These are phyloP conservation scores for Caenorhabditis sp. DNA, from an alignment of 2,888 invertebrate species.

Conservation along the genomic window DNA sequence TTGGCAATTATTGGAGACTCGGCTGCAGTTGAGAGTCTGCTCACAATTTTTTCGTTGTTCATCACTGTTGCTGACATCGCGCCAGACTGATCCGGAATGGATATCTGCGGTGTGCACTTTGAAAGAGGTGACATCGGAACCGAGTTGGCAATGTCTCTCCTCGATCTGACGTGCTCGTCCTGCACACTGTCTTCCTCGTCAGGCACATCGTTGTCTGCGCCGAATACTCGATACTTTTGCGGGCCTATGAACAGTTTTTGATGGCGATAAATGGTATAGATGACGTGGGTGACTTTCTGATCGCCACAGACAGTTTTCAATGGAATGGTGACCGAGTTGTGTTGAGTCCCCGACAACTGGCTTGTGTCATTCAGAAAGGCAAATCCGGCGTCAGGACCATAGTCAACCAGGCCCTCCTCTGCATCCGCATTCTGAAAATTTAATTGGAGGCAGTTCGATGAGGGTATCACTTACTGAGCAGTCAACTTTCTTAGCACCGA, in stretches of 20 bases:
- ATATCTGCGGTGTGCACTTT: constrained; percentile 29
- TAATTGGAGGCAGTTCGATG: background rate
- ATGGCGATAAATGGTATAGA: constrained; percentile 60
- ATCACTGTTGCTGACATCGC: constrained; percentile 58
- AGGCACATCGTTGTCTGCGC: background rate
- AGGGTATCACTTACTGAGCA: constrained; percentile 12
- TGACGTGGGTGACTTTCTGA: constrained; percentile 53
- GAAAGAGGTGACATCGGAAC: constrained; percentile 20
- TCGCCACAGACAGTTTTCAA: constrained; percentile 16
- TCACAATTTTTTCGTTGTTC: background rate
- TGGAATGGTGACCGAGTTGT: constrained; percentile 37
- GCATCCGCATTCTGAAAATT: background rate
- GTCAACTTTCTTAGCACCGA: constrained; percentile 37
- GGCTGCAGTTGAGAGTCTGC: background rate
- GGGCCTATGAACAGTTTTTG: constrained; percentile 60
- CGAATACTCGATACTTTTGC: constrained; percentile 44
- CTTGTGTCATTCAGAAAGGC: constrained; percentile 26
- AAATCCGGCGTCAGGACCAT: constrained; percentile 25
- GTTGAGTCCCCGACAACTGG: background rate
- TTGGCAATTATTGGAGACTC: constrained; percentile 32
- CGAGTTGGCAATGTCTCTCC: background rate
- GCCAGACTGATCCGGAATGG: constrained; percentile 26
- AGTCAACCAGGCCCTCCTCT: constrained; percentile 54
- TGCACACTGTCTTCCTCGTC: background rate
- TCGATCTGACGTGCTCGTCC: background rate